These are phyloP conservation scores for Thamnaconus septentrionalis DNA, from an alignment of 2,113 vertebrate species.

Conservation along the genomic window DNA sequence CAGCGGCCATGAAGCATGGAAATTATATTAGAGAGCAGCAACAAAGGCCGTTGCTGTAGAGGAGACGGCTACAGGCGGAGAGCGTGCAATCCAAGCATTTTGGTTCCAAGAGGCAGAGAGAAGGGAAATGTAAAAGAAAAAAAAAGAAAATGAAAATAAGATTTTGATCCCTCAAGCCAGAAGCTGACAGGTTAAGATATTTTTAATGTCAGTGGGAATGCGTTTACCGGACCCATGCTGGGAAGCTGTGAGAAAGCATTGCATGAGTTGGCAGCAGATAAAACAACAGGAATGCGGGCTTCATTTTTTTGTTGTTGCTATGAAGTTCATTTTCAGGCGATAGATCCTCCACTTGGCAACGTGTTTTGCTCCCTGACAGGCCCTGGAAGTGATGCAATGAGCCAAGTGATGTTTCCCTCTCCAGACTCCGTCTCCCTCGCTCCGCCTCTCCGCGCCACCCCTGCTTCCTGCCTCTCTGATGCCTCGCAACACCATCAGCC, in stretches of 20 bases:
- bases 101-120: not conserved
- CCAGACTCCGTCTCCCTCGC: constrained; percentile 16
- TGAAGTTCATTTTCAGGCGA: constrained; percentile 52
- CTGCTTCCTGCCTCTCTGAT: constrained; percentile 8
- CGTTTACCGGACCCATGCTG: constrained; percentile 40
- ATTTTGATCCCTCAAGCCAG: constrained; percentile 30
- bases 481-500: constrained; percentile 24
- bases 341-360: constrained; percentile 51
- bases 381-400: constrained; percentile 57
- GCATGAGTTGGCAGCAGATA: constrained; percentile 49
- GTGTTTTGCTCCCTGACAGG: constrained; percentile 36
- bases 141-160: constrained; percentile 3
- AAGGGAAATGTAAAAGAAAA: constrained; percentile 10
- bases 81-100: constrained; percentile 9
- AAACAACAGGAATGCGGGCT: constrained; percentile 17
- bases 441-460: constrained; percentile 1
- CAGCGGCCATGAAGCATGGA: not conserved
- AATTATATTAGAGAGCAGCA: constrained; percentile 24
- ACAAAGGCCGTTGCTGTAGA: constrained; percentile 1
- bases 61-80: constrained; percentile 1
- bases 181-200: constrained; percentile 26
- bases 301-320: constrained; percentile 3
- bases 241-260: constrained; percentile 25
- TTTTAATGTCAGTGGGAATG: constrained; percentile 18
- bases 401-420: constrained; percentile 45